Base-by-base conservation (phyloP, 2,113 vertebrate genomes). In the Craseonycteris thonglongyai region DNA sequence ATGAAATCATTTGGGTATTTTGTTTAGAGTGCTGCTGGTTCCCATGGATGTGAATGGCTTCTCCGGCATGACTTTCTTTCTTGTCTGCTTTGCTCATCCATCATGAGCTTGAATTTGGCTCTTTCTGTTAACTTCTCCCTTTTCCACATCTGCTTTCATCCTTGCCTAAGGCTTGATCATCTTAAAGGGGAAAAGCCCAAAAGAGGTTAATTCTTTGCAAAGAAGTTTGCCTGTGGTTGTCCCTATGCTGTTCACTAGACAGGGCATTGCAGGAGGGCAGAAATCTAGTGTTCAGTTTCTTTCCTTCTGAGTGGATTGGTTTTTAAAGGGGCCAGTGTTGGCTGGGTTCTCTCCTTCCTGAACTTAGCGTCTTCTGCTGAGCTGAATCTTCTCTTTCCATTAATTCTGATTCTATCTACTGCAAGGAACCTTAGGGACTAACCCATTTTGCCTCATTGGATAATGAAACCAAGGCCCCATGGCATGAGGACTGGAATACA, bases 181-280 rank as follows among this genome's bases (percentile, higher is more conserved):
- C 33, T 65, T 45, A 88, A 54, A 47, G 51, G 24, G 33, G 71
- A 40, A 71, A 6, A 45, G 10, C 13, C 35, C 59, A 30, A 92
- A 59, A 80, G 40, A 68, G 33, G 19, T 56, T 42, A 42, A 63
- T 80, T 95, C 15, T 91, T 79, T 75, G 65, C 45, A 84, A n/a
- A 92, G 58, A 68, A 85, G 9, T 63, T 10, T 66, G 15, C 42
- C 15, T 71, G 9, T 78, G 40, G 30, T 54, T 35, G 19, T 68
- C 33, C 18, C 26, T 51, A 1, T 22, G 69, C 82, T 24, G 19
- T 74, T 79, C 40, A 40, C 9, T 10, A 75, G n/a, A 16, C 7
- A 1, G 7, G 33, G 15, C 51, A 6, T 19, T 15, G 5, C 15
- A 35, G 13, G 61, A 63, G 12, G 30, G 16, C 21, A 54, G 76